Base-by-base conservation (phyloP, 1,140 invertebrate species). In the Trachymyrmex cornetzi region DNA sequence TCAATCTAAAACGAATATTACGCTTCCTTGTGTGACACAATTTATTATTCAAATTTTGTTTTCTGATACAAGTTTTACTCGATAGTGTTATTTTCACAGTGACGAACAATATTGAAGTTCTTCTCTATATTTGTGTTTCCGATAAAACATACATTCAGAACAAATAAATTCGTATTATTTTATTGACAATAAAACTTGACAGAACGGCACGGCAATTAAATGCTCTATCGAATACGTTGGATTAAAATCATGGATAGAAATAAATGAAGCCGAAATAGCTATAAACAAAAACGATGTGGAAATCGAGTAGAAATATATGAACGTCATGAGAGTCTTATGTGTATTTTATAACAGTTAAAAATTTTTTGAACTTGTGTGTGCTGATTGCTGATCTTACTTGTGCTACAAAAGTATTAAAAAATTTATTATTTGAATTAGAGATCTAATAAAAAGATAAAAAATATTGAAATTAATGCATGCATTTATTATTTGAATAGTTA, bases 1-100 rank as follows among this genome's bases (percentile, higher is more conserved):
- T 98, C 87, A 99, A 95, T 94, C 98, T 98, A 94, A 92, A 97
- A 96, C 67, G 30, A 85, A 92, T 77, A 92, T 86, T 53, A 30
- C n/a, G 14, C 77, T 79, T 81, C 38, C 16, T 14, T 59, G 14
- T 57, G 38, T 53, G 7, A 38, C 48, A 16, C 9, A 44, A 50
- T 61, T 34, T n/a, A 81, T 81, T 67, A 72, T 57, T 85, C 14
- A 48, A 75, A 84, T 84, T 75, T 22, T 19, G 30, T 61, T 59
- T 38, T 71, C 34, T 30, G 27, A n/a, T n/a, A 12, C 14, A 2
- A 61, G 16, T 84, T 61, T 84, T 48, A 84, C 14, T 61, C 44
- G 55, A 61, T 61, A 81, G 16, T 19, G 4, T 9, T 74, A 61
- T 61, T 63, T 61, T 50, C 1, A 9, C 80, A 61, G 16, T 75